phyloP scores from a whole-genome alignment of 2,797 vertebrate species.

The Vespertilio murinus region DNA sequence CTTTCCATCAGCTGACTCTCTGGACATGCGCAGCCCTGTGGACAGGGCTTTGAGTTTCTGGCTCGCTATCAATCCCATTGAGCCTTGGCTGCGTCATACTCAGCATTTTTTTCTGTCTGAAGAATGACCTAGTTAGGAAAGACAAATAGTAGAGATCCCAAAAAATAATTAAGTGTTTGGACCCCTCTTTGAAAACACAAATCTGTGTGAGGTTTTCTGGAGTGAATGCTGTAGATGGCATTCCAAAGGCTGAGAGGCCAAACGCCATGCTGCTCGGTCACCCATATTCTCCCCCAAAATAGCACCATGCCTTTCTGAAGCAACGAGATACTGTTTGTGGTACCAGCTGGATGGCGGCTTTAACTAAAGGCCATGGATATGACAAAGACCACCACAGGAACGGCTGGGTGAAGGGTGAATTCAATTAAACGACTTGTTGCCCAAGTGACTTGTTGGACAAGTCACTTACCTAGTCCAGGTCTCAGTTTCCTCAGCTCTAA shows the following conservation, averaged over 20 bases:
- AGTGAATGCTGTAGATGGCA: conserved; percentile 34
- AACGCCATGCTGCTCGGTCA: conserved; percentile 48
- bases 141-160: conserved; percentile 73
- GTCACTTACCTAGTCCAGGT: background rate
- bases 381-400: background rate
- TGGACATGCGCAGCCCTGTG: conserved; percentile 70
- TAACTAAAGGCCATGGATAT: background rate
- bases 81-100: conserved; percentile 78
- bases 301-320: conserved; percentile 48
- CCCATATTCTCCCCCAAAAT: conserved; percentile 64
- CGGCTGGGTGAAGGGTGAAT: background rate
- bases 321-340: background rate
- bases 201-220: conserved; percentile 74
- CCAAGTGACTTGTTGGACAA: background rate
- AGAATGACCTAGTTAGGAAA: conserved; percentile 79
- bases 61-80: conserved; percentile 77
- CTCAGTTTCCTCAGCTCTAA: conserved; percentile 26
- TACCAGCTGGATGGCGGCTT: background rate
- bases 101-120: conserved; percentile 81
- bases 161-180: conserved; percentile 68
- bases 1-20: conserved; percentile 59
- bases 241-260: conserved; percentile 71
- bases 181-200: conserved; percentile 58
- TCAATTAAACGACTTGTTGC: background rate
- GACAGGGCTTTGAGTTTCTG: conserved; percentile 78